Evolutionary conservation across 2,113 vertebrate species (phyloP), one percentile per base, ranked within the genome.

Genomic region (Cyanocitta stelleri): DNA sequence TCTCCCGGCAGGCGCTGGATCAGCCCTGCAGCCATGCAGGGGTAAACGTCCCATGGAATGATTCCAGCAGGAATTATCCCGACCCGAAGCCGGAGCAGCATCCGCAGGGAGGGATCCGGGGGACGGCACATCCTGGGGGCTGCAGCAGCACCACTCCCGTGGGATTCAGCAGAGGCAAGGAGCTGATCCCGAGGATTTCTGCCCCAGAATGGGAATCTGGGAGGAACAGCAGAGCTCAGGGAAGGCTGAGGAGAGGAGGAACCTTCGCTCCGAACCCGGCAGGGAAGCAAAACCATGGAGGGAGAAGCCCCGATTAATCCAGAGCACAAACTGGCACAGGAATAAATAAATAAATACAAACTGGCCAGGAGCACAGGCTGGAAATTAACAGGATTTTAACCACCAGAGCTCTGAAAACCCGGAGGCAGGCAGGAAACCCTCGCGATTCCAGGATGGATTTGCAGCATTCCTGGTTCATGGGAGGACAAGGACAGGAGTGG

Each of bases 401-500:
- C 83, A 71, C 46, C 51, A 69, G 77, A 66, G 90, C 39, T 62
- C 68, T 71, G 73, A 61, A 94, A 62, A 66, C 15, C 73, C 76
- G n/a, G 9, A n/a, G 77, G 49, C 68, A 74, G 82, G 77, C 77
- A 48, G 56, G 77, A 67, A 86, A 27, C n/a, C 41, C 22, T 23
- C 6, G 11, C 1, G 17, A 52, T 66, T 19, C 62, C 63, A 54
- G 81, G 90, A 56, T 56, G 77, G 80, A 83, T 93, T 48, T 48
- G 44, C 49, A 33, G 29, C 59, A 7, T 49, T 66, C 27, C 4
- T 8, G 61, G 96, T 69, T 87, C 96, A 29, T 6, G 17, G 59
- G 51, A 89, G 96, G 94, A 94, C 96, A 93, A 96, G 96, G 96
- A 84, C 92, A 74, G n/a, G 14, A 61, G 63, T 84, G 94, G 92